These are phyloP conservation scores for Oenanthe oenanthe DNA, from an alignment of 2,113 vertebrate species.

Conservation along the genomic window DNA sequence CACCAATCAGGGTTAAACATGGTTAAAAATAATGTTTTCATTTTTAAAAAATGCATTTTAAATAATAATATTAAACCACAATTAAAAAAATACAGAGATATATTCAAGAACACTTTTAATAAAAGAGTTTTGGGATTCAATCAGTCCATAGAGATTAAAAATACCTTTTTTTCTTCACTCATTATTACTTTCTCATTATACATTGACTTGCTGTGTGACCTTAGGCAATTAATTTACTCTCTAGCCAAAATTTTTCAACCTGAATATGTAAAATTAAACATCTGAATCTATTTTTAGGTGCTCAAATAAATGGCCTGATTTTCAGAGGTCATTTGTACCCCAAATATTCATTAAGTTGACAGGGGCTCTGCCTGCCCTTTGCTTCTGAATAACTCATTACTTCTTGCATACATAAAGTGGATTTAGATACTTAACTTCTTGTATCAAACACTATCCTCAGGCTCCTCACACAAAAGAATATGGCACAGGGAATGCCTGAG, in stretches of 20 bases:
- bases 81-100: background rate
- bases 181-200: constrained; percentile 73
- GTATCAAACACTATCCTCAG: background rate
- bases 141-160: constrained; percentile 63
- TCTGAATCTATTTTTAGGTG: constrained; percentile 51
- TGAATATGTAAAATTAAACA: constrained; percentile 68
- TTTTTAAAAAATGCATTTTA: background rate
- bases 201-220: constrained; percentile 61
- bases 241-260: constrained; percentile 63
- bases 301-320: constrained; percentile 54
- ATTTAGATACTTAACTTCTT: constrained; percentile 9
- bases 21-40: background rate
- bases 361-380: constrained; percentile 20
- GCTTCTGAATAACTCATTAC: constrained; percentile 25
- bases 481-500: background rate
- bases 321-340: constrained; percentile 53
- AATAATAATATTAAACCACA: background rate
- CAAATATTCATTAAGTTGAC: constrained; percentile 55
- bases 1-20: background rate
- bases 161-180: constrained; percentile 46
- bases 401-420: background rate
- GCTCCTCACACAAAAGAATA: background rate
- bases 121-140: constrained; percentile 53
- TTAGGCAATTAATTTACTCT: constrained; percentile 72
- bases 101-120: constrained; percentile 25